phyloP scores from a whole-genome alignment of 1,140 invertebrate species.

The Probaryconus sp. region DNA sequence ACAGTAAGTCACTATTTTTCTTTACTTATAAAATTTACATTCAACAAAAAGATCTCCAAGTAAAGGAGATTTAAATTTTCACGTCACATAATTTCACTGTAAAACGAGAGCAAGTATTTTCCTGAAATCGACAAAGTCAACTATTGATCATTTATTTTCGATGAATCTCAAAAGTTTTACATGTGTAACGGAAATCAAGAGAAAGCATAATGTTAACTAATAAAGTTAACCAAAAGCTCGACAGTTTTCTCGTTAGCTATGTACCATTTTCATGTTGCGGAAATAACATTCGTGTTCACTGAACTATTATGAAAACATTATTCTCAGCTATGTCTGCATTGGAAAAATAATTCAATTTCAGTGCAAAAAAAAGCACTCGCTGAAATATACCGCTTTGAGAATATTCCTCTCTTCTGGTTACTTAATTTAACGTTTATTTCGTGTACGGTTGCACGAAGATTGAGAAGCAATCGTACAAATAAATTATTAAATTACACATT shows the following conservation, averaged over 20 bases:
- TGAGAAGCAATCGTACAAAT: conserved; percentile 1
- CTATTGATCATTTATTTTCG: too few relatives aligned
- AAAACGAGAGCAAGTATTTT: too few relatives aligned
- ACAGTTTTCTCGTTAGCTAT: conserved; percentile 15
- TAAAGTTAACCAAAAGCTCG: conserved; percentile 15
- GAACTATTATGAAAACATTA: conserved; percentile 37
- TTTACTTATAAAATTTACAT: conserved; percentile 17
- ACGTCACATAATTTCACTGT: neutral
- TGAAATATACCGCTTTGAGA: conserved; percentile 6
- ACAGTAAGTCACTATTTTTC: conserved; percentile 56
- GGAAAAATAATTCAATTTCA: conserved; percentile 19
- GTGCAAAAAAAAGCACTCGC: conserved; percentile 5
- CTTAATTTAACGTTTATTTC: neutral
- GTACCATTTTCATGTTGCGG: conserved; percentile 14
- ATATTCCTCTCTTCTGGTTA: conserved; percentile 7
- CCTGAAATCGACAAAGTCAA: neutral
- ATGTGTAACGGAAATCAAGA: neutral
- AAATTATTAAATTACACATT: neutral
- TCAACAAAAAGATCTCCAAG: neutral
- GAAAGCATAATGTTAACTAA: conserved; percentile 13
- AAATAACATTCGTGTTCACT: conserved; percentile 26
- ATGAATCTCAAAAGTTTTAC: neutral
- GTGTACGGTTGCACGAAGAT: neutral
- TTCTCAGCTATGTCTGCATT: conserved; percentile 18
- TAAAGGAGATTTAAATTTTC: neutral